phyloP scores from a whole-genome alignment of 2,888 invertebrate species.

The Anaspis maculata region DNA sequence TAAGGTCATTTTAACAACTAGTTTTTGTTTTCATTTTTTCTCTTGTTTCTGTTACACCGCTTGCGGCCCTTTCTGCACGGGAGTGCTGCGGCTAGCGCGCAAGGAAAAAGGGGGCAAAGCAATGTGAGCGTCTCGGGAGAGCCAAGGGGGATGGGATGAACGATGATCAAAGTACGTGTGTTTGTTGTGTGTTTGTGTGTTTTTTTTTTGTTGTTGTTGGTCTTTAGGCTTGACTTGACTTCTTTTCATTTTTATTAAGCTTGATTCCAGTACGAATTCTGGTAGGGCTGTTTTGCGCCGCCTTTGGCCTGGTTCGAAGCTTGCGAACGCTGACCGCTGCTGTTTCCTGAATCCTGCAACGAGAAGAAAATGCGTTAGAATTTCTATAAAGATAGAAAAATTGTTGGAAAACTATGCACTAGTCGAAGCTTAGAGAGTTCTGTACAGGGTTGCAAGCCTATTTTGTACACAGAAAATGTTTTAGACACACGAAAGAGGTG shows the following conservation, averaged over 20 bases:
- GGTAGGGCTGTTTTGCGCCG: conserved; percentile 54
- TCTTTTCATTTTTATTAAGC: conserved; percentile 39
- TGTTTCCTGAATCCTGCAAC: conserved; percentile 51
- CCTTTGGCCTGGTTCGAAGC: conserved; percentile 48
- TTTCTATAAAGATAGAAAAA: background rate
- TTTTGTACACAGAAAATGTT: background rate
- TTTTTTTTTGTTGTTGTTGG: no score
- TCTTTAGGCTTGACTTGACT: no score
- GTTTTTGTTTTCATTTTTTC: background rate
- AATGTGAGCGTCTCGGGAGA: conserved; percentile 25
- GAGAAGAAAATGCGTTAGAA: conserved; percentile 6
- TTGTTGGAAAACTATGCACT: no score
- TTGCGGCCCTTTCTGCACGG: no score
- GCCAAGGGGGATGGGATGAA: no score
- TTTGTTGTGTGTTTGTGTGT: no score
- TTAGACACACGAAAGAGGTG: conserved; percentile 1
- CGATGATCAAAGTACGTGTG: no score
- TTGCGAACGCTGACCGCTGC: conserved; percentile 46
- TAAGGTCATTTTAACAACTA: conserved; percentile 23
- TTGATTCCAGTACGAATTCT: conserved; percentile 57
- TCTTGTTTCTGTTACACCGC: conserved; percentile 59
- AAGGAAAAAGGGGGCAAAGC: conserved; percentile 20
- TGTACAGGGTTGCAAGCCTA: no score
- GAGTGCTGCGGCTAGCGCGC: no score
- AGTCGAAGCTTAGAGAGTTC: no score